Base-by-base conservation (phyloP, 1,140 invertebrate genomes). In the Penaeus indicus region DNA sequence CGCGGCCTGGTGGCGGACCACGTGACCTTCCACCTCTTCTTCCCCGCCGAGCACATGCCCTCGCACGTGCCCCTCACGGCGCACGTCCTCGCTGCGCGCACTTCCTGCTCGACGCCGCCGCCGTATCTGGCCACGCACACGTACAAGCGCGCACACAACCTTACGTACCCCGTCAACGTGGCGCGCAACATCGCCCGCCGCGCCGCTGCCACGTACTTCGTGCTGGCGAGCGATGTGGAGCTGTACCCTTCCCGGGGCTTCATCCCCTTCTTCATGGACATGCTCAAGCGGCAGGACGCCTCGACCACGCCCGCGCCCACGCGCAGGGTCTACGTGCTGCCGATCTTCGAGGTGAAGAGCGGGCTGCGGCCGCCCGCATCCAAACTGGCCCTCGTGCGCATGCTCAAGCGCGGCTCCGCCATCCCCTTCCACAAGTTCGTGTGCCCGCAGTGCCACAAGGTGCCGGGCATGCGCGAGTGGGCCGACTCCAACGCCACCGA, bases 351-450 rank as follows among this genome's bases (percentile, higher is more conserved):
- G 93, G 95, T 97, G 10, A 95, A 96, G 92, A 95, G 95, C 91
- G 95, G 95, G 92, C 90, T 92, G 27, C 94, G 92, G 89, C 95
- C 96, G 79, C 96, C 96, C 47, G 94, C 94, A 62, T 96, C 95
- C 80, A 97, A 97, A 92, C 95, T 95, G 0, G 94, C 95, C 91
- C 93, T 98, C 91, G 93, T 96, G 90, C 94, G 94, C 88, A 96
- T 97, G 95, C 92, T 97, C 89, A 94, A 94, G 78, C 95, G 95
- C 72, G 95, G 96, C 60, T 95, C 95, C 25, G 97, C 97, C 1
- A 96, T 98, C 91, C 96, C 97, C 21, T 98, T 98, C 92, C 97
- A 98, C 92, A 97, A 98, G 92, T 96, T 96, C 91, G 94, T 98
- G 10, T 98, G 97, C 91, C 95, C 97, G 19, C 95, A 95, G 77